Evolutionary conservation across 2,113 vertebrate genomes (phyloP).

Genomic region (Thalassoma bifasciatum): DNA sequence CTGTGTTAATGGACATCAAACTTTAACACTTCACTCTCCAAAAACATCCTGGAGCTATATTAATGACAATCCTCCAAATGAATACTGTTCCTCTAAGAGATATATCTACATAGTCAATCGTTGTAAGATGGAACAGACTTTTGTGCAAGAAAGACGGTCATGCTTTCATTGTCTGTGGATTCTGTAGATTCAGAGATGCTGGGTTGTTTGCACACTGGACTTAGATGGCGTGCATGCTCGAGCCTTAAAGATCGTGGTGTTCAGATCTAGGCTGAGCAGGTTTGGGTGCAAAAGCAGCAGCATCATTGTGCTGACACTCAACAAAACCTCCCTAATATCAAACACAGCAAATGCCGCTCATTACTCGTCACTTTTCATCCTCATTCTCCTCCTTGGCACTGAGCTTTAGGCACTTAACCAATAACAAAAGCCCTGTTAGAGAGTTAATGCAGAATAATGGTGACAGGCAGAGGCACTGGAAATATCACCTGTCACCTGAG

Average conservation of each 20-base stretch:
- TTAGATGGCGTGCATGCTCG: too few relatives aligned
- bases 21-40: neutral
- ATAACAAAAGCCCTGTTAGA: conserved; percentile 58
- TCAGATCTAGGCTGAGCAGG: neutral
- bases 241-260: neutral
- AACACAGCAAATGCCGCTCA: conserved; percentile 8
- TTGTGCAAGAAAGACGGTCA: neutral
- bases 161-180: neutral
- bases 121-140: neutral
- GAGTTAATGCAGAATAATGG: conserved; percentile 65
- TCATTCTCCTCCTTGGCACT: conserved; percentile 45
- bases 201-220: neutral
- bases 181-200: neutral
- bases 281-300: neutral
- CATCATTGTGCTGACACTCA: conserved; percentile 1
- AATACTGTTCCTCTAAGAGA: neutral
- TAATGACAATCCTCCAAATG: too few relatives aligned
- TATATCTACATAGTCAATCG: neutral
- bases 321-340: conserved; percentile 13
- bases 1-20: neutral
- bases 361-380: conserved; percentile 31
- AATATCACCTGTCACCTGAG: conserved; percentile 59
- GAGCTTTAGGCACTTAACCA: conserved; percentile 57
- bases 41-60: neutral
- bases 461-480: conserved; percentile 53